A percentile compares a stretch with the other conserved stretches of the same genome.
These are phyloP conservation scores for Ramphastos sulfuratus DNA, from an alignment of 2,113 vertebrate genomes.

Conservation along the genomic window DNA sequence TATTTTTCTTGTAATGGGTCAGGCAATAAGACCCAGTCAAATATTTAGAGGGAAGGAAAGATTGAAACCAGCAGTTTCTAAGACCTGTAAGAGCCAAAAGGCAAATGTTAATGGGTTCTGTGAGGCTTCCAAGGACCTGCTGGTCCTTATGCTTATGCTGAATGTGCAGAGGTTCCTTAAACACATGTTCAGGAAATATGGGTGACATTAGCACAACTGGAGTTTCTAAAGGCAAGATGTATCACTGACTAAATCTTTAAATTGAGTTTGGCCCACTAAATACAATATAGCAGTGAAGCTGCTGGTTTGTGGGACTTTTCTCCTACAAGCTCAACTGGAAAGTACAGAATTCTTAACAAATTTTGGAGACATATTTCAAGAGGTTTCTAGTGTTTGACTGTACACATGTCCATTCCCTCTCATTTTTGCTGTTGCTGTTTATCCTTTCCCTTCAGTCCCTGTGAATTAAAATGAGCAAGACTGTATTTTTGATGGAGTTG, in stretches of 20 bases:
- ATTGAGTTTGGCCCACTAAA: not conserved
- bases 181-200: conserved; percentile 53
- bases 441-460: not conserved
- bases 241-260: conserved; percentile 27
- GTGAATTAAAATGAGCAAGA: not conserved
- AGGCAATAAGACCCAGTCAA: conserved; percentile 43
- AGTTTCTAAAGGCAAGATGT: conserved; percentile 25
- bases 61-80: conserved; percentile 41
- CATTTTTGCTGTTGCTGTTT: not conserved
- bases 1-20: conserved; percentile 52
- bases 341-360: not conserved
- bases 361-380: not conserved
- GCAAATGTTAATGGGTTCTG: conserved; percentile 65
- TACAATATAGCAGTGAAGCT: not conserved
- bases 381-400: not conserved
- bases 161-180: conserved; percentile 56
- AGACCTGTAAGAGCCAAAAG: conserved; percentile 34
- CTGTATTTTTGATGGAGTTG: not conserved
- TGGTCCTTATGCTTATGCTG: conserved; percentile 42
- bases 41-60: conserved; percentile 52
- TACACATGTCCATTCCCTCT: not conserved
- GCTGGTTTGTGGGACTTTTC: not conserved
- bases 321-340: not conserved
- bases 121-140: conserved; percentile 63
- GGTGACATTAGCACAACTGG: conserved; percentile 15